Evolutionary conservation across 2,113 vertebrate genomes (phyloP).

Genomic region (Cavia aperea): DNA sequence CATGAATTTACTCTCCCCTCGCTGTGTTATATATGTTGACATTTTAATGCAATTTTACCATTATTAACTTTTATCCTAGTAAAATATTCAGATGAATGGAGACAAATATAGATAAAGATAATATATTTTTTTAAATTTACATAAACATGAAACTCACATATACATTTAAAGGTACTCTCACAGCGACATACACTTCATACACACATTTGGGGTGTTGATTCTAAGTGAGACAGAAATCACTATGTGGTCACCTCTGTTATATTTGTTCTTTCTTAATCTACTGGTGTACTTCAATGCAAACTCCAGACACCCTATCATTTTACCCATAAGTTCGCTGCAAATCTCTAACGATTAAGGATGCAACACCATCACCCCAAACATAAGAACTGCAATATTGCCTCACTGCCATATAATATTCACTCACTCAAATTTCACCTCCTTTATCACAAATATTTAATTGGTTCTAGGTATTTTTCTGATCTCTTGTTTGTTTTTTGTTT

Average conservation of each 20-base stretch:
- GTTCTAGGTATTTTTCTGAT: not conserved
- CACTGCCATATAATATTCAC: not conserved
- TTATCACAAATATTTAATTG: not conserved
- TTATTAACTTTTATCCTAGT: not conserved
- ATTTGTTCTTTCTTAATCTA: not conserved
- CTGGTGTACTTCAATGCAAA: not conserved
- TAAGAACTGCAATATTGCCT: not conserved
- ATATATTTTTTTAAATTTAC: not conserved
- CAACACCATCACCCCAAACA: not conserved
- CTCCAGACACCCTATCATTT: not conserved
- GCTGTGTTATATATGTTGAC: not conserved
- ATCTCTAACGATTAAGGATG: not conserved
- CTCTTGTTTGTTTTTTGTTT: not conserved
- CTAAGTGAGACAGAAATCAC: not conserved
- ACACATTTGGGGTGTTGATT: not conserved
- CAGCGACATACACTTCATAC: rapidly evolving
- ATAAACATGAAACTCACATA: not conserved
- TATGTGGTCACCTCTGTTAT: not conserved
- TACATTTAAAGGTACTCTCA: not conserved
- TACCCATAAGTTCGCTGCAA: not conserved
- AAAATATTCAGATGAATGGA: not conserved
- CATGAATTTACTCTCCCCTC: not conserved
- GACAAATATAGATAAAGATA: not conserved
- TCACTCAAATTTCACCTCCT: not conserved
- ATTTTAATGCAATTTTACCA: not conserved